phyloP scores from a whole-genome alignment of 2,113 vertebrate species.

The Amia ocellicauda region DNA sequence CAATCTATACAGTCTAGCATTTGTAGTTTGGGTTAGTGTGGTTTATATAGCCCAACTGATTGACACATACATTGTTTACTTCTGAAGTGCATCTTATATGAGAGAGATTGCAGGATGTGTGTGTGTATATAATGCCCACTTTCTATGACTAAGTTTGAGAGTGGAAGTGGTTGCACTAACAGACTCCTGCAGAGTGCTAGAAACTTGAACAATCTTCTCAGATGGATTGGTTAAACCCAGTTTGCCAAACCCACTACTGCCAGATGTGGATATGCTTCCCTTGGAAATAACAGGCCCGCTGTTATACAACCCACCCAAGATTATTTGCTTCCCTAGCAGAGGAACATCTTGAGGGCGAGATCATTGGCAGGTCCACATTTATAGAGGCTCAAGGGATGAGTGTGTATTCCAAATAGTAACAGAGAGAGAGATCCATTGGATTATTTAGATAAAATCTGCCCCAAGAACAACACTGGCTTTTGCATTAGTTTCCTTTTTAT shows the following conservation, averaged over 20 bases:
- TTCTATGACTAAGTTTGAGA: no score
- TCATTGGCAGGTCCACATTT: constrained; percentile 62
- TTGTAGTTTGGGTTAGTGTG: no score
- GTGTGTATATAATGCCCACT: no score
- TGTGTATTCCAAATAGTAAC: constrained; percentile 55
- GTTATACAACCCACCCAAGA: constrained; percentile 45
- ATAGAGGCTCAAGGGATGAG: constrained; percentile 52
- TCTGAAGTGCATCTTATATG: no score
- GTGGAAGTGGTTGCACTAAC: no score
- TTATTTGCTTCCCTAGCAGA: constrained; percentile 51
- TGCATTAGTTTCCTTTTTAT: neutral
- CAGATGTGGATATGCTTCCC: constrained; percentile 66
- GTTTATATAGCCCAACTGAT: no score
- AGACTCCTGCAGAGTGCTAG: no score
- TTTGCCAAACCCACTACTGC: constrained; percentile 45
- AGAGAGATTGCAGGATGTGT: no score
- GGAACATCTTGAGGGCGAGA: constrained; percentile 46
- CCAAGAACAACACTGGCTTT: constrained; percentile 44
- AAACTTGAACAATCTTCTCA: no score
- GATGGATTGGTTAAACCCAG: constrained; percentile 30
- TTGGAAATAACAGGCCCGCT: constrained; percentile 63
- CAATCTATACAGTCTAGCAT: no score
- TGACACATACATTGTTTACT: no score
- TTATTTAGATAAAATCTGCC: constrained; percentile 59
- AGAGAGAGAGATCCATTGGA: constrained; percentile 37